A percentile compares a stretch with the other conserved stretches of the same genome.
Evolutionary conservation across 2,797 vertebrate genomes (phyloP).

Genomic region (Arctocebus calabarensis): DNA sequence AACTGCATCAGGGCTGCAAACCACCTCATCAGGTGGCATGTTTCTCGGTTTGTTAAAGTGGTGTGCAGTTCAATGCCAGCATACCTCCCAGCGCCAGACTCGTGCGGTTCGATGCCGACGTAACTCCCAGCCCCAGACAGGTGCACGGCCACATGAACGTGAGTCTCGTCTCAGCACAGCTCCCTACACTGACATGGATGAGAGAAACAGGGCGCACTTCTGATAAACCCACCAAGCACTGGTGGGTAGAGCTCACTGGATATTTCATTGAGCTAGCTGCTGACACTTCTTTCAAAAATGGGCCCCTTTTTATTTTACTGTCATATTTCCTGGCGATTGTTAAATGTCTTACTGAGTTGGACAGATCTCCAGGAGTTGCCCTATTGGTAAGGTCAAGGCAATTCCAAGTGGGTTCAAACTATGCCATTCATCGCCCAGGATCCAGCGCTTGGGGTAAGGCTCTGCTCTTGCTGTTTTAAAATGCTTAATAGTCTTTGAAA

Average conservation of each 20-base stretch:
- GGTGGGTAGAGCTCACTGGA: too few species aligned
- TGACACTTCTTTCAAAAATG: background rate
- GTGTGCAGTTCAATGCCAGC: too few species aligned
- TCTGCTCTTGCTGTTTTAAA: background rate
- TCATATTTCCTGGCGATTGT: background rate
- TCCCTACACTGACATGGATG: fast-evolving
- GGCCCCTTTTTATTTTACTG: background rate
- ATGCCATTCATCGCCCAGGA: background rate
- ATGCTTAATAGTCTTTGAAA: background rate
- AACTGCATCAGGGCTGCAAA: background rate
- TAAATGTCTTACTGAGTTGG: background rate
- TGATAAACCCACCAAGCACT: fast-evolving
- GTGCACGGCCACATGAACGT: fast-evolving
- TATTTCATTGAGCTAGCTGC: background rate
- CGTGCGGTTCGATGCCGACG: background rate
- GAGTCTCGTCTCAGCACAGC: too few species aligned
- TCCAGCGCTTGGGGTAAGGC: background rate
- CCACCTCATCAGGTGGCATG: background rate
- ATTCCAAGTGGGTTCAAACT: fast-evolving
- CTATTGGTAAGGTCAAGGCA: background rate
- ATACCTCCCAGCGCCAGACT: background rate
- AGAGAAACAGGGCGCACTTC: fast-evolving
- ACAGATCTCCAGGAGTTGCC: background rate
- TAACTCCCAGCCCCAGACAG: background rate
- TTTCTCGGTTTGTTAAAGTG: background rate